Evolutionary conservation across 2,797 vertebrate species (phyloP), one percentile per base, ranked within the genome.

Genomic region (Thunnus albacares): DNA sequence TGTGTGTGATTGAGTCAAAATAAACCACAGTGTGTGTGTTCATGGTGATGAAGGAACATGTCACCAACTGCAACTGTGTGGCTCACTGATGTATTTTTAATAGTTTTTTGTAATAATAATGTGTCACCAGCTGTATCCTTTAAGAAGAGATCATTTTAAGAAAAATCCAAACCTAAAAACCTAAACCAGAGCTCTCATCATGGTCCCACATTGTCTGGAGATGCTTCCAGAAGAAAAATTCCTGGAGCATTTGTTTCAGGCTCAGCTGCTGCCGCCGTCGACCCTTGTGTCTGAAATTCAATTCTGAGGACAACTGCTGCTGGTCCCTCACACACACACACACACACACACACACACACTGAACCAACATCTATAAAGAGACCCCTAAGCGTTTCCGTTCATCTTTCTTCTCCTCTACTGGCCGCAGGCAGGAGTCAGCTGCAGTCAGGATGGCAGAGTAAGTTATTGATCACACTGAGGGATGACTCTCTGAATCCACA

Each of bases 391-490:
- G 14, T 66, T 30, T 67, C n/a, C 81, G 69, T 53, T 83, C 66
- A 55, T 75, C 80, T 82, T 38, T 47, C 14, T 59, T 72, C 71
- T 86, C 55, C 33, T 41, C 35, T 35, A 30, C 41, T 1, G 5
- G 62, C 75, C 57, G 65, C 60, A 72, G 77, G 75, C 60, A 75
- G 71, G 70, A 79, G 26, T 64, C 71, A 69, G 75, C 66, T 64
- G 63, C 75, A 10, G 55, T 22, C 81, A 92, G 80, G 79, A 95
- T 95, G 94, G 81, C 92, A 20, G 93, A 94, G 94, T 95, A 74
- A 91, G 93, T 91, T 60, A 51, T 52, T 14, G 15, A 35, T 15
- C 53, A 71, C 22, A 49, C 41, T 20, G 2, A 38, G 9, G 1
- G 24, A 28, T 68, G 22, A 71, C 15, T 77, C 71, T 55, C 2